Conservation (phyloP, 2,797 vertebrate species). For the Clarias pachynema region DNA sequence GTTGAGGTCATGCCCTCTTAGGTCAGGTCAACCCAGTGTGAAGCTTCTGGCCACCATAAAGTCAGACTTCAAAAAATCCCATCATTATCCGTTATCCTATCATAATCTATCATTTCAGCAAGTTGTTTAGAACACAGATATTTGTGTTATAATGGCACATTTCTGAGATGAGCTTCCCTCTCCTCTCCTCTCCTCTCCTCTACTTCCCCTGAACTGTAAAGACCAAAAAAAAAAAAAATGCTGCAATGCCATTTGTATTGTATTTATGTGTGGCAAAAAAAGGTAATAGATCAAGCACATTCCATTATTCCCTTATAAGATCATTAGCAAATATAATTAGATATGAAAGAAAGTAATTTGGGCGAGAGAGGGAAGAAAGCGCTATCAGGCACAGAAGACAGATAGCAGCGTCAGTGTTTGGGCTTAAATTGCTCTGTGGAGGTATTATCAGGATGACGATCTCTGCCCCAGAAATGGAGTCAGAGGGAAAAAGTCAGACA, state of each 20-base stretch:
- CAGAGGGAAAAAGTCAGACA: constrained; percentile 64
- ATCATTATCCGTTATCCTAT: not conserved
- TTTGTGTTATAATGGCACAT: constrained; percentile 1
- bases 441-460: constrained; percentile 79
- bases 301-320: constrained; percentile 86
- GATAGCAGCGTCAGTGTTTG: constrained; percentile 84
- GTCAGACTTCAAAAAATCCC: not conserved
- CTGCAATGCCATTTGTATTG: constrained; percentile 79
- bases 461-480: constrained; percentile 79
- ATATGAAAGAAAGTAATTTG: constrained; percentile 86
- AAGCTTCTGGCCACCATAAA: constrained; percentile 8
- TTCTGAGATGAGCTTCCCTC: constrained; percentile 35
- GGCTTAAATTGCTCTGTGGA: constrained; percentile 83
- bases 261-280: constrained; percentile 82
- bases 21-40: constrained; percentile 2
- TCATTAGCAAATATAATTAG: constrained; percentile 87
- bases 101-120: constrained; percentile 1
- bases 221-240: constrained; percentile 47
- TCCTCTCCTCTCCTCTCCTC: constrained; percentile 9
- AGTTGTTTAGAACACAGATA: constrained; percentile 3
- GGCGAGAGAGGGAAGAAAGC: constrained; percentile 81
- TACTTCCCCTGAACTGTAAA: constrained; percentile 45
- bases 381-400: constrained; percentile 85
- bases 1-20: constrained; percentile 30
- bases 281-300: constrained; percentile 86